A percentile compares a stretch with the other conserved stretches of the same genome.
Conservation (phyloP, 2,888 invertebrate species). For the Endotricha flammealis region DNA sequence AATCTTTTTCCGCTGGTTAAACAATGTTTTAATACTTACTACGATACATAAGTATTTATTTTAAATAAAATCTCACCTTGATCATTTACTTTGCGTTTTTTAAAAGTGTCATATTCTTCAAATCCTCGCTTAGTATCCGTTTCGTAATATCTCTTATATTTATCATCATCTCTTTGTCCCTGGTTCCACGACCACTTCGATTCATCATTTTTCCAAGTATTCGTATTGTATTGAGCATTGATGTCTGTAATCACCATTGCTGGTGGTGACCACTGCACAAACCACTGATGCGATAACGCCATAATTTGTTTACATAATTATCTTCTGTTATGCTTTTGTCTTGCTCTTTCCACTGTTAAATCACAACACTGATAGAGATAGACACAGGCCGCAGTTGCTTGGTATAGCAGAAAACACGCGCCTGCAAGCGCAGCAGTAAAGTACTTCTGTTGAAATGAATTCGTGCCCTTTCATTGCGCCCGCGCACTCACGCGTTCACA, state of each 20-base stretch:
- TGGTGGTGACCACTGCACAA: slow-evolving; percentile 67
- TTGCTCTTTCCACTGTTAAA: slow-evolving; percentile 25
- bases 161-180: slow-evolving; percentile 20
- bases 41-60: too few relatives aligned
- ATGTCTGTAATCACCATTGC: slow-evolving; percentile 54
- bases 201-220: slow-evolving; percentile 36
- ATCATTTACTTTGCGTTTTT: neutral
- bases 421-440: slow-evolving; percentile 36
- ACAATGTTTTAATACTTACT: too few relatives aligned
- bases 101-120: neutral
- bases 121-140: neutral
- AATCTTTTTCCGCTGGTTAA: too few relatives aligned
- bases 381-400: too few relatives aligned
- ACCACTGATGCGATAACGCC: slow-evolving; percentile 74
- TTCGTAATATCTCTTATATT: slow-evolving; percentile 12
- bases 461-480: slow-evolving; percentile 34
- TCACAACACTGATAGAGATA: slow-evolving; percentile 26
- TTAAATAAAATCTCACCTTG: too few relatives aligned
- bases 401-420: slow-evolving; percentile 40
- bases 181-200: slow-evolving; percentile 26
- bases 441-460: slow-evolving; percentile 37
- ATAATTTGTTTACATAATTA: slow-evolving; percentile 31
- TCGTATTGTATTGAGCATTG: slow-evolving; percentile 44
- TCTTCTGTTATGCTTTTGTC: slow-evolving; percentile 22
- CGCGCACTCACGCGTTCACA: slow-evolving; percentile 25